Evolutionary conservation across 2,888 invertebrate species (phyloP).

Genomic region (Vandiemenella viatica): DNA sequence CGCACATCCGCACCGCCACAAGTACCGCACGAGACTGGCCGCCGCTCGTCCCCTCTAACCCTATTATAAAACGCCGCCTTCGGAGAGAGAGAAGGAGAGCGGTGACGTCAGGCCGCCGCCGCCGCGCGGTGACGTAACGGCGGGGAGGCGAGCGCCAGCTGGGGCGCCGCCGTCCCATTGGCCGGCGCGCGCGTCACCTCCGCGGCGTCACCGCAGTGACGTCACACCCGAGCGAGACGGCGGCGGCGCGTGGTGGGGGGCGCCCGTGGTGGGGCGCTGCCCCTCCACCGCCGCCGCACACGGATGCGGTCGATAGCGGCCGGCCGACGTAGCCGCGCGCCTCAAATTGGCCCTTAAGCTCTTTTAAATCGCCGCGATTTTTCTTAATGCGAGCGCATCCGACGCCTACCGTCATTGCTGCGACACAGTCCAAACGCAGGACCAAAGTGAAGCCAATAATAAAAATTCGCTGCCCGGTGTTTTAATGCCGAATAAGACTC

Average conservation of each 20-base stretch:
- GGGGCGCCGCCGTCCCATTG: conserved; percentile 3
- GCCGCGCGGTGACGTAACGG: not conserved
- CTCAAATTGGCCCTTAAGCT: too few species aligned
- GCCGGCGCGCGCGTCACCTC: conserved; percentile 9
- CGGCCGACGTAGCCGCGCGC: not conserved
- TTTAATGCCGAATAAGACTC: too few species aligned
- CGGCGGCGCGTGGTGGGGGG: not conserved
- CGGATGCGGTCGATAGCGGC: conserved; percentile 3
- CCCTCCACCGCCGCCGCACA: too few species aligned
- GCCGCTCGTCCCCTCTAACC: conserved; percentile 11
- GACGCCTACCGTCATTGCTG: too few species aligned
- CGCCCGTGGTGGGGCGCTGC: not conserved
- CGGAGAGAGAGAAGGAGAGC: conserved; percentile 1
- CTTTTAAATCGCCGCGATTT: too few species aligned
- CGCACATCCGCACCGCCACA: conserved; percentile 3
- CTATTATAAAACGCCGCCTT: conserved; percentile 16
- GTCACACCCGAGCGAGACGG: conserved; percentile 2
- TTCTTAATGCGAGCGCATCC: too few species aligned
- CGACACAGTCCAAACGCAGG: too few species aligned
- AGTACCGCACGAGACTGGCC: conserved; percentile 14
- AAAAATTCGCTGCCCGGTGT: too few species aligned
- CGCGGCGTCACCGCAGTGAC: conserved; percentile 9
- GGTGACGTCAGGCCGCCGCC: conserved; percentile 9
- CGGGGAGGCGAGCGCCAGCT: not conserved
- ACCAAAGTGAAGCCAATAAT: too few species aligned